Percentiles rank a stretch among this genome's conserved stretches.
These are phyloP conservation scores for Meganola albula DNA, from an alignment of 2,888 invertebrate species.

Conservation along the genomic window DNA sequence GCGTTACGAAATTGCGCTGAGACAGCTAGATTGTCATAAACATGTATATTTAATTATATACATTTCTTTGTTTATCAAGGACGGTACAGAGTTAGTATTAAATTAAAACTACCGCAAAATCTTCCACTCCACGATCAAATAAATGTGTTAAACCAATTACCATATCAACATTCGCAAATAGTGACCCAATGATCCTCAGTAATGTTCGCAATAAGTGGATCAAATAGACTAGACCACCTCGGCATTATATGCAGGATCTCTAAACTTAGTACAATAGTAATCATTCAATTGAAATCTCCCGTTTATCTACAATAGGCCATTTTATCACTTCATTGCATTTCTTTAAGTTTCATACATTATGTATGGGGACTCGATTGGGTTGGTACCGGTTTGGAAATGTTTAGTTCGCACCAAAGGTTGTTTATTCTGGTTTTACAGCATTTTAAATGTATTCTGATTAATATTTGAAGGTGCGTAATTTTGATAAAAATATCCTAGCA, in stretches of 20 bases:
- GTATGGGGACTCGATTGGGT: constrained; percentile 31
- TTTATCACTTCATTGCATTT: constrained; percentile 64
- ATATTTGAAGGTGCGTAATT: too few species aligned
- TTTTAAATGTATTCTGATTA: too few species aligned
- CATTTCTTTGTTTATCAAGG: too few species aligned
- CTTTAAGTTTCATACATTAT: constrained; percentile 70
- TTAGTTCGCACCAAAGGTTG: too few species aligned
- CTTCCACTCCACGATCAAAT: too few species aligned
- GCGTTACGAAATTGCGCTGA: too few species aligned
- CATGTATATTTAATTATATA: too few species aligned
- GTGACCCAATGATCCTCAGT: constrained; percentile 59
- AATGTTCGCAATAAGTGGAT: constrained; percentile 61
- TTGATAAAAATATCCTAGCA: too few species aligned
- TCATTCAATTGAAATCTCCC: constrained; percentile 74
- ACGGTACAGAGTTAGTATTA: too few species aligned
- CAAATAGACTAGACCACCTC: constrained; percentile 53
- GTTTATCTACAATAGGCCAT: constrained; percentile 66
- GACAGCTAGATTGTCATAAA: too few species aligned
- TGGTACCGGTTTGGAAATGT: constrained; percentile 17
- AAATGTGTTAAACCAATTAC: constrained; percentile 40
- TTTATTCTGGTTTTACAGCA: too few species aligned
- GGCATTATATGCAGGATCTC: constrained; percentile 70
- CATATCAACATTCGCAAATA: constrained; percentile 47
- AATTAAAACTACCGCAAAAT: too few species aligned
- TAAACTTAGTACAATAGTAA: constrained; percentile 75